Conservation (phyloP, 2,797 vertebrate genomes). For the Betta splendens region DNA sequence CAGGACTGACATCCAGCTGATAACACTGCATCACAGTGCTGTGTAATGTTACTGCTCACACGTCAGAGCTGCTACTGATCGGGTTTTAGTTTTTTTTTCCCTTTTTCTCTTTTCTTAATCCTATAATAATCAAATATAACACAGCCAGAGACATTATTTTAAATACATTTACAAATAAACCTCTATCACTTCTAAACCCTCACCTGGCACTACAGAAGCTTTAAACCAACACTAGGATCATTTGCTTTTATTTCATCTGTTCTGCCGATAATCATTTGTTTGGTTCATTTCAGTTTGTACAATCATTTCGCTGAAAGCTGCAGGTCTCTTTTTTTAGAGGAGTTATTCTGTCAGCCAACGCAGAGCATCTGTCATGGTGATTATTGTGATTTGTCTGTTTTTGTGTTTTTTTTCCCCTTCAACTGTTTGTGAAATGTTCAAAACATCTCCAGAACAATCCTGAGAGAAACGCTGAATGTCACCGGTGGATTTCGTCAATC, state of each 20-base stretch:
- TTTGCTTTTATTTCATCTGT: not conserved
- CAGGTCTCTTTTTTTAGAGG: not conserved
- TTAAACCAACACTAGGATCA: not conserved
- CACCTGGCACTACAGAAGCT: not conserved
- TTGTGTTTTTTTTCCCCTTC: constrained; percentile 4
- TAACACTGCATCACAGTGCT: constrained; percentile 24
- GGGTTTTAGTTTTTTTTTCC: not conserved
- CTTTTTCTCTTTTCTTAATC: not conserved
- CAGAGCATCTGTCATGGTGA: constrained; percentile 10
- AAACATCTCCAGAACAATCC: constrained; percentile 28
- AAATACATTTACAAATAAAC: not conserved
- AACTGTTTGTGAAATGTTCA: constrained; percentile 21
- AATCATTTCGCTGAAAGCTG: not conserved
- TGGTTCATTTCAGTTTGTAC: not conserved
- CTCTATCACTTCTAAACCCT: not conserved
- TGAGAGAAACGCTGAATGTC: not conserved
- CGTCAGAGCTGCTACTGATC: not conserved
- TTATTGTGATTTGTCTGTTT: constrained; percentile 1
- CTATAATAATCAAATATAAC: not conserved
- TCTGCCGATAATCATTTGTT: not conserved
- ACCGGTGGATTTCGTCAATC: constrained; percentile 9
- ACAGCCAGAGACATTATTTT: not conserved
- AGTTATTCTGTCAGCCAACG: constrained; percentile 18
- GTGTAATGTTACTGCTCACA: not conserved
- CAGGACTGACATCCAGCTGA: constrained; percentile 1